Conservation (phyloP, 2,113 vertebrate species). For the Hystrix brachyura region DNA sequence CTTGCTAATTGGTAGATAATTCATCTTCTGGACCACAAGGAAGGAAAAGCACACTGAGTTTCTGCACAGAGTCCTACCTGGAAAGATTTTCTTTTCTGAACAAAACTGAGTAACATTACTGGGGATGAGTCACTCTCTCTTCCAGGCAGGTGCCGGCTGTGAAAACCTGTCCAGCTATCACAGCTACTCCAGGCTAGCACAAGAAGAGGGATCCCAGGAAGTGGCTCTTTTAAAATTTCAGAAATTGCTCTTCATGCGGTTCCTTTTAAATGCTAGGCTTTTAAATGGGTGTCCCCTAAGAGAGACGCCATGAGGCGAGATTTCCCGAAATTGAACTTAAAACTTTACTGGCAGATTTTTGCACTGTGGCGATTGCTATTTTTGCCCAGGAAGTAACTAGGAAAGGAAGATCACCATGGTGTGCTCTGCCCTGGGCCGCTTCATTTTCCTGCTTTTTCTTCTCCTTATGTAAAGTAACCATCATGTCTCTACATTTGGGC, state of each 20-base stretch:
- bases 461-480: not conserved
- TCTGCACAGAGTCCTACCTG: not conserved
- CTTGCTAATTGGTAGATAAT: not conserved
- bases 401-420: not conserved
- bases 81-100: not conserved
- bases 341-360: too few relatives aligned
- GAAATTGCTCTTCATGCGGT: too few relatives aligned
- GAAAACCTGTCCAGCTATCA: not conserved
- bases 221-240: too few relatives aligned
- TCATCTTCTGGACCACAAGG: too few relatives aligned
- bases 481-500: too few relatives aligned
- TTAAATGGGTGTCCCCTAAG: too few relatives aligned
- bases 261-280: too few relatives aligned
- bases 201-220: not conserved
- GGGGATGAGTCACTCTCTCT: not conserved
- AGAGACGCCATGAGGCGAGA: too few relatives aligned
- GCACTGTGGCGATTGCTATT: too few relatives aligned
- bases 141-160: not conserved
- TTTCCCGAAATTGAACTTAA: too few relatives aligned
- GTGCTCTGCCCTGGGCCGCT: not conserved
- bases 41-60: not conserved
- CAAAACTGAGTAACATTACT: not conserved
- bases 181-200: not conserved
- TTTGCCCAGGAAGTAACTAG: too few relatives aligned
- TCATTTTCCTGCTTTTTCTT: not conserved